A percentile compares a stretch with the other conserved stretches of the same genome.
phyloP scores from a whole-genome alignment of 2,113 vertebrate genomes.

The Asarcornis scutulata region DNA sequence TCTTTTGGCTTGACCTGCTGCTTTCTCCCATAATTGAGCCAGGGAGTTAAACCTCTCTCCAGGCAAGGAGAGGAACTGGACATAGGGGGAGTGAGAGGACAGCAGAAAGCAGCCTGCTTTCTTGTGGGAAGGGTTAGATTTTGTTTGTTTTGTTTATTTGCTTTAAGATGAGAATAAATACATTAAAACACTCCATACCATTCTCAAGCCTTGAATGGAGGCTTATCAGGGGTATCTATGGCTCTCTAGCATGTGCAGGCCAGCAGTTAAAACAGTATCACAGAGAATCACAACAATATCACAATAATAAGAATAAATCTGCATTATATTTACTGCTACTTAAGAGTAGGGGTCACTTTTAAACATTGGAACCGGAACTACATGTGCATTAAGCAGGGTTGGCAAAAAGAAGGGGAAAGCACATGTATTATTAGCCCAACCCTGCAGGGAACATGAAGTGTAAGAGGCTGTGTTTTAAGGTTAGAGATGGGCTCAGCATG shows the following conservation, averaged over 20 bases:
- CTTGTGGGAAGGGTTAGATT: neutral
- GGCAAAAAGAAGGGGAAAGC: neutral
- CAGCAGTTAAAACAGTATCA: neutral
- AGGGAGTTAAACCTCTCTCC: neutral
- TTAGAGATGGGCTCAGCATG: neutral
- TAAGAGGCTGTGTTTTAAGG: neutral
- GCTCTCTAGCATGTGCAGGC: neutral
- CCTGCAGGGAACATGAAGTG: neutral
- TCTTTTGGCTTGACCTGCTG: neutral
- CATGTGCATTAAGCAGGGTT: neutral
- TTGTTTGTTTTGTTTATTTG: neutral
- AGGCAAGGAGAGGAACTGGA: neutral
- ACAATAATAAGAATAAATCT: neutral
- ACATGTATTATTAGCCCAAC: neutral
- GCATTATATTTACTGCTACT: neutral
- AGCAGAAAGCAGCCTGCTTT: neutral
- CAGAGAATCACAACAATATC: neutral
- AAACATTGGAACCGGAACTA: neutral
- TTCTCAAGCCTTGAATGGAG: neutral
- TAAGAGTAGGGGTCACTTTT: neutral
- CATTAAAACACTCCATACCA: neutral
- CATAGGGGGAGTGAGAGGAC: neutral
- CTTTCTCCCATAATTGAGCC: neutral
- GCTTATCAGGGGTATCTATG: neutral
- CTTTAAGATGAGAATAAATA: slow-evolving; percentile 8